Conservation (phyloP, 2,888 invertebrate species). For the Stramonita haemastoma region DNA sequence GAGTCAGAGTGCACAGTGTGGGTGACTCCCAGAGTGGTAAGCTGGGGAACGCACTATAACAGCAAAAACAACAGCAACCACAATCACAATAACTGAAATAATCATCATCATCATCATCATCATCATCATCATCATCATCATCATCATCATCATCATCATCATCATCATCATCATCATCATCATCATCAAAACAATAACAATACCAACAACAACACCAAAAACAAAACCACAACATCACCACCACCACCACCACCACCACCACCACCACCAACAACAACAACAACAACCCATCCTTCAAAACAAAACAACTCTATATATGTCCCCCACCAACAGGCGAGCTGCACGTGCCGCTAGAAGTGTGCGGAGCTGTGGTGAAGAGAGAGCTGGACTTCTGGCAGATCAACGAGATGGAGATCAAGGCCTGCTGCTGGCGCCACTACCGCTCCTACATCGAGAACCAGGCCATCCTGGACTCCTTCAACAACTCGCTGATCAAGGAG, state of each 20-base stretch:
- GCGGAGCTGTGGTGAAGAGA: constrained; percentile 76
- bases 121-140: too few species aligned
- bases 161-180: too few species aligned
- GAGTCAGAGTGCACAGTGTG: too few species aligned
- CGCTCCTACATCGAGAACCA: constrained; percentile 74
- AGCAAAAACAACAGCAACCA: too few species aligned
- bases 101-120: too few species aligned
- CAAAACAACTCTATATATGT: background rate
- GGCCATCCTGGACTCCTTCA: constrained; percentile 73
- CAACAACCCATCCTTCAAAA: background rate
- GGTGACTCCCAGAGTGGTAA: too few species aligned
- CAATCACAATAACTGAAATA: too few species aligned
- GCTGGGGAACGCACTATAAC: too few species aligned
- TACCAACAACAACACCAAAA: background rate
- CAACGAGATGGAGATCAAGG: constrained; percentile 72
- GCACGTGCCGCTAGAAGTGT: constrained; percentile 75
- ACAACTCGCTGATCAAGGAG: constrained; percentile 68
- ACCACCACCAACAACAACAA: background rate
- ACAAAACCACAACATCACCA: background rate
- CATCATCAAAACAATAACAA: too few species aligned
- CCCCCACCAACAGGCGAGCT: constrained; percentile 69
- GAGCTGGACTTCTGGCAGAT: constrained; percentile 76
- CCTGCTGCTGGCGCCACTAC: constrained; percentile 76
- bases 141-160: too few species aligned
- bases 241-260: background rate